Base-by-base conservation (phyloP, 2,888 invertebrate genomes). In the Heteromyza rotundicornis region DNA sequence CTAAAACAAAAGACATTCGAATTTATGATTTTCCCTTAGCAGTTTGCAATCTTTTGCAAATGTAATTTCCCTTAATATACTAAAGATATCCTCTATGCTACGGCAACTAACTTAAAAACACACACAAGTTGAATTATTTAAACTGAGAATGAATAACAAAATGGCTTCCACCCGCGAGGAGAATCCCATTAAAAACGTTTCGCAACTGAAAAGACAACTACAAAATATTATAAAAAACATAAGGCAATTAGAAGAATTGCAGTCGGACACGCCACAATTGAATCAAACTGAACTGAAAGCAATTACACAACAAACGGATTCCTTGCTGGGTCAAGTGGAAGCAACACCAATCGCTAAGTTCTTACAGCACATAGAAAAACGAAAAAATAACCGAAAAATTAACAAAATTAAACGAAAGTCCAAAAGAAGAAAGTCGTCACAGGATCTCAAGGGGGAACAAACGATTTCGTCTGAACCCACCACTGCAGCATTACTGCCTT, bases 331-430 rank as follows among this genome's bases (percentile, higher is more conserved):
- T 17, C 17, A 17, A 20, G 20, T 49, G n/a, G 44, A 49, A 47
- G 32, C 35, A 36, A 32, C 52, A 24, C 14, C 49, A 3, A 8
- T 24, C 17, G 57, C 71, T 17, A 59, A 49, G 5, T 44, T 17
- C n/a, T 55, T 57, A 32, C 58, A 54, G 57, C 63, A 64, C 0
- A 69, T 50, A 57, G 49, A 62, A 57, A 66, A 54, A 50, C 70
- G 20, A 17, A 47, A 47, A 47, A 47, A 17, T 14, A 47, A 47
- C 5, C 20, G 10, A n/a, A 40, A 47, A 47, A 17, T 5, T 17
- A 17, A 47, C 19, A 17, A 5, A 17, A 27, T 27, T 27, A 27
- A 27, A 27, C n/a, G n/a, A n/a, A n/a, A n/a, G n/a, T n/a, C n/a
- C n/a, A n/a, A n/a, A n/a, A n/a, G n/a, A n/a, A n/a, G n/a, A n/a